phyloP scores from a whole-genome alignment of 1,140 invertebrate species.

The Gryon sp. region DNA sequence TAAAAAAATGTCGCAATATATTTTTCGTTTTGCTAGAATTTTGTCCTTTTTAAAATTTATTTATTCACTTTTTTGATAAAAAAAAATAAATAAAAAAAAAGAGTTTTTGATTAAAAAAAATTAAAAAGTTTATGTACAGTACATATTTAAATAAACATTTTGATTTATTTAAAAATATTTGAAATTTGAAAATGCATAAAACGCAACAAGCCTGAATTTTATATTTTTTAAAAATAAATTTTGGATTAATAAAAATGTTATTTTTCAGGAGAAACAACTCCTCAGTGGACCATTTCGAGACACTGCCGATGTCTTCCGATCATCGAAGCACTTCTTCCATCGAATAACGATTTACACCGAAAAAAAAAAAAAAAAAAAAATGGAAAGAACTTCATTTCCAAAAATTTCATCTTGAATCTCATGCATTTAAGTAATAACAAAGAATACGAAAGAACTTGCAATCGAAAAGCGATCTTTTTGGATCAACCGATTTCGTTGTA shows the following conservation, averaged over 20 bases:
- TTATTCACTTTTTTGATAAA: too few relatives aligned
- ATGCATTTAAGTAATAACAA: constrained; percentile 50
- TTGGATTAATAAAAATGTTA: too few relatives aligned
- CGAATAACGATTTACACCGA: constrained; percentile 33
- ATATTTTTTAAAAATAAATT: too few relatives aligned
- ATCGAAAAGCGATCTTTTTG: too few relatives aligned
- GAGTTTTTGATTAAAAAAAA: not conserved
- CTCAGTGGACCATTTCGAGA: constrained; percentile 16
- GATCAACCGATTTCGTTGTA: too few relatives aligned
- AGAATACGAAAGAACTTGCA: constrained; percentile 3
- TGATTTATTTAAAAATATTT: too few relatives aligned
- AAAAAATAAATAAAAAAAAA: not conserved
- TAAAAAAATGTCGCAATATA: too few relatives aligned
- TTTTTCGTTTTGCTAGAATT: too few relatives aligned
- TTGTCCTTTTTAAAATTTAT: too few relatives aligned
- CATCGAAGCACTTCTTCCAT: constrained; percentile 45
- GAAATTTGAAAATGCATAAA: too few relatives aligned
- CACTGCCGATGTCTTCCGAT: constrained; percentile 30
- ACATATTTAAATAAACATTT: not conserved
- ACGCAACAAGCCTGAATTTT: too few relatives aligned
- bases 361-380: too few relatives aligned
- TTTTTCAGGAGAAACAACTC: constrained; percentile 30
- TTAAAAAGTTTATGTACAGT: not conserved
- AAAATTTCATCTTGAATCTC: constrained; percentile 1
- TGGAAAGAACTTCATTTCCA: constrained; percentile 1